Evolutionary conservation across 2,113 vertebrate species (phyloP), one percentile per base, ranked within the genome.

Genomic region (Synodontis membranacea): DNA sequence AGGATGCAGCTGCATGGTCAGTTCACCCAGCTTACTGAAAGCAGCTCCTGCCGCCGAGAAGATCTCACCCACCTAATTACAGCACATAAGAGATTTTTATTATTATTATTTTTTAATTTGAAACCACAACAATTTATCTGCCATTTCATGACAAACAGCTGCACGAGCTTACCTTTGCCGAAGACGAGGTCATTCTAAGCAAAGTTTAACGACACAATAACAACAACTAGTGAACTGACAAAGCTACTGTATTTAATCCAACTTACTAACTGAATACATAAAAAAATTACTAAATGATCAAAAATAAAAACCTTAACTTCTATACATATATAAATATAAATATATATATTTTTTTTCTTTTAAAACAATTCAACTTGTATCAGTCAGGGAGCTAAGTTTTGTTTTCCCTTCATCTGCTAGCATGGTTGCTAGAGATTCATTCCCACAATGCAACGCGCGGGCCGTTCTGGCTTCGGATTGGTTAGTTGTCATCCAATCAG

Each of bases 1-100:
- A 0, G 97, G 97, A 92, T 98, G 97, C 52, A 98, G 94, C 92
- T 98, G 97, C 97, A 98, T 97, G 11, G 97, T 98, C 80, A 98
- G 92, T 80, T 98, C 97, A 1, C 97, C 97, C 48, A 98, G 92
- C 86, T 97, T 97, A 81, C 95, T 96, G 93, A 98, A 98, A 10
- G 97, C 97, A n/a, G 96, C 96, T 12, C 97, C 97, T 0, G 97
- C 97, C 0, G 97, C 97, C 0, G 97, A 98, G 94, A 98, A 98
- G 83, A 98, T 98, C 93, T 98, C 97, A 10, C 97, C 97, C 42
- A 98, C 97, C 97, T 98, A 89, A 66, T 34, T 48, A 12, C 62
- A 72, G 34, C 42, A 12, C 1, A 64, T 19, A 44, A 10, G 68
- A 2, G 28, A 9, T n/a, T n/a, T 52, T 17, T 50, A n/a, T n/a